These are phyloP conservation scores for Lipophrys pholis DNA, from an alignment of 2,113 vertebrate genomes.

Conservation along the genomic window DNA sequence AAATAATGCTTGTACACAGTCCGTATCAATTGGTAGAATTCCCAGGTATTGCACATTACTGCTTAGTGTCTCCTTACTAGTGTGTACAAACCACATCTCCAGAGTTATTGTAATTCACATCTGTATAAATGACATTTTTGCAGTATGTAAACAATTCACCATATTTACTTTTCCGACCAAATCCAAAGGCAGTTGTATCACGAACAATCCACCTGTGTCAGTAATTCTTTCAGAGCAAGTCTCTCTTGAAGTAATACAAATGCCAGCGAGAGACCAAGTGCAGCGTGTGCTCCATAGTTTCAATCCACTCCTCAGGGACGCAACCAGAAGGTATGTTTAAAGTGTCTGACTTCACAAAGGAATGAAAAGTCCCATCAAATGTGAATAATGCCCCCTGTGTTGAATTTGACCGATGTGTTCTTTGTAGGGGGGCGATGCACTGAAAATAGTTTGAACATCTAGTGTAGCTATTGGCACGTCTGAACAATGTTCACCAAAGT, in stretches of 20 bases:
- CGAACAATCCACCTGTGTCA: not conserved
- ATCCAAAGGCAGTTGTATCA: not conserved
- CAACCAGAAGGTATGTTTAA: slow-evolving; percentile 27
- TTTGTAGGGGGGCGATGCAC: slow-evolving; percentile 27
- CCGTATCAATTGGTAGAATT: too few relatives aligned
- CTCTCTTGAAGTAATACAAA: not conserved
- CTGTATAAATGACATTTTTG: not conserved
- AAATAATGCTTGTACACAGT: too few relatives aligned
- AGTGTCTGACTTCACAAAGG: slow-evolving; percentile 35
- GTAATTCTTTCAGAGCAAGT: not conserved
- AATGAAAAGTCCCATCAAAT: slow-evolving; percentile 43
- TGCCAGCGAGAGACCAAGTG: slow-evolving; percentile 4
- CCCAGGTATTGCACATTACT: too few relatives aligned
- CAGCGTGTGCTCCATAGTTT: slow-evolving; percentile 15
- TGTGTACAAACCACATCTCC: not conserved
- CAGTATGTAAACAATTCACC: not conserved
- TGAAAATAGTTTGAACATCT: slow-evolving; percentile 12
- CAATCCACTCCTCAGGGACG: slow-evolving; percentile 12
- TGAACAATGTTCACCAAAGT: slow-evolving; percentile 29
- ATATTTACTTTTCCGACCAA: not conserved
- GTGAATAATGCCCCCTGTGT: slow-evolving; percentile 35
- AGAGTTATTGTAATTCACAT: too few relatives aligned
- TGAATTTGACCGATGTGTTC: slow-evolving; percentile 49
- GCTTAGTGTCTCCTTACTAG: too few relatives aligned
- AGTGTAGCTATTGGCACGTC: slow-evolving; percentile 24